Conservation (phyloP, 2,888 invertebrate genomes). For the Dermolepida albohirtum region DNA sequence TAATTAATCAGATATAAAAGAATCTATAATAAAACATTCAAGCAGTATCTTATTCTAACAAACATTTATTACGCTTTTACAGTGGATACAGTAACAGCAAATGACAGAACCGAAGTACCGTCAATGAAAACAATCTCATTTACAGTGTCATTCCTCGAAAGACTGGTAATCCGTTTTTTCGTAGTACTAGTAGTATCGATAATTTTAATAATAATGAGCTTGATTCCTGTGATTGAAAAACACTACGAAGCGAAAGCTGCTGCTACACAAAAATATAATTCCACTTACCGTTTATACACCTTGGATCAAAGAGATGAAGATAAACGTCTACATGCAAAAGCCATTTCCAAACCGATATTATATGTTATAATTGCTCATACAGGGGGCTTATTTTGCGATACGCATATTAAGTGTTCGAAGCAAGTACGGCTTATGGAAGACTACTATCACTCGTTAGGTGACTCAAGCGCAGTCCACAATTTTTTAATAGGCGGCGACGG, state of each 20-base stretch:
- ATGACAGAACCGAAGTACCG: conserved; percentile 13
- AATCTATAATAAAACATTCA: no score
- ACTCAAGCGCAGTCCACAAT: conserved; percentile 66
- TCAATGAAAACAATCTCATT: not conserved
- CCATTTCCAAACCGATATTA: conserved; percentile 62
- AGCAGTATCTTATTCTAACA: not conserved
- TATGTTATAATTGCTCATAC: conserved; percentile 69
- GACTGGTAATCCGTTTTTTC: conserved; percentile 27
- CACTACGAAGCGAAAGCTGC: not conserved
- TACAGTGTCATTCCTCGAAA: conserved; percentile 16
- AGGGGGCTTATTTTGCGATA: conserved; percentile 65
- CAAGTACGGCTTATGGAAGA: conserved; percentile 66
- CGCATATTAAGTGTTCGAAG: conserved; percentile 63
- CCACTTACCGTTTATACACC: conserved; percentile 31
- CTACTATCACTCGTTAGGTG: conserved; percentile 62
- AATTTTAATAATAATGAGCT: conserved; percentile 22
- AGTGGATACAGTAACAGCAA: conserved; percentile 38
- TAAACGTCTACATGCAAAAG: conserved; percentile 66
- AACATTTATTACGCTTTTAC: conserved; percentile 16
- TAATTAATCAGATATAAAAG: no score
- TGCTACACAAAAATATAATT: not conserved
- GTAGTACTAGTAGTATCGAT: conserved; percentile 11
- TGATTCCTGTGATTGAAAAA: conserved; percentile 20
- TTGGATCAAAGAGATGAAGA: conserved; percentile 64
- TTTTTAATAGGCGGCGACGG: conserved; percentile 71